Conservation (phyloP, 2,888 invertebrate species). For the Drosophila demipolita region DNA sequence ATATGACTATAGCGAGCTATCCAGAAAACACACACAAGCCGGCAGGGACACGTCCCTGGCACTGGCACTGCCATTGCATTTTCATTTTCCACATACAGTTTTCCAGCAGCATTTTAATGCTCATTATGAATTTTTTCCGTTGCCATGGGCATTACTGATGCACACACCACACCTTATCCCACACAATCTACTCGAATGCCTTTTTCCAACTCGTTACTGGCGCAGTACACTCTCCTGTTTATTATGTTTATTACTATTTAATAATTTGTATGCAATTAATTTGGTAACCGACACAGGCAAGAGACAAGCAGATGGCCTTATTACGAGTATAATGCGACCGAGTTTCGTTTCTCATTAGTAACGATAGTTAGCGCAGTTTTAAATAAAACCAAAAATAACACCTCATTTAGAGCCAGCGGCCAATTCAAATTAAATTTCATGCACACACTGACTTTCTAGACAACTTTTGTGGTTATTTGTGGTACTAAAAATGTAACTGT, state of each 20-base stretch:
- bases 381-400: constrained; percentile 34
- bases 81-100: constrained; percentile 54
- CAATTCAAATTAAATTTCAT: neutral
- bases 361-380: constrained; percentile 18
- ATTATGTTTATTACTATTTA: constrained; percentile 81
- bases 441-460: neutral
- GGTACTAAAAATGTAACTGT: too few relatives aligned
- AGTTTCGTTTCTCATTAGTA: constrained; percentile 55
- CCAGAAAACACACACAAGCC: constrained; percentile 12
- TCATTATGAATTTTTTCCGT: constrained; percentile 77
- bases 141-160: constrained; percentile 59
- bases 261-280: constrained; percentile 81
- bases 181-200: neutral
- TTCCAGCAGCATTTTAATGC: constrained; percentile 74
- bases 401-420: constrained; percentile 19
- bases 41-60: constrained; percentile 50
- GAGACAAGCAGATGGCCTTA: constrained; percentile 23
- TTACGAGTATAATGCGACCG: constrained; percentile 39
- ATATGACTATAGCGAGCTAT: constrained; percentile 37
- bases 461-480: neutral
- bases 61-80: constrained; percentile 75
- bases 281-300: constrained; percentile 60
- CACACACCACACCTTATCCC: constrained; percentile 11
- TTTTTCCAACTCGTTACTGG: constrained; percentile 26
- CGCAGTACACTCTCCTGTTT: constrained; percentile 55